Conservation (phyloP, 1,140 invertebrate species). For the Luehdorfia chinensis region DNA sequence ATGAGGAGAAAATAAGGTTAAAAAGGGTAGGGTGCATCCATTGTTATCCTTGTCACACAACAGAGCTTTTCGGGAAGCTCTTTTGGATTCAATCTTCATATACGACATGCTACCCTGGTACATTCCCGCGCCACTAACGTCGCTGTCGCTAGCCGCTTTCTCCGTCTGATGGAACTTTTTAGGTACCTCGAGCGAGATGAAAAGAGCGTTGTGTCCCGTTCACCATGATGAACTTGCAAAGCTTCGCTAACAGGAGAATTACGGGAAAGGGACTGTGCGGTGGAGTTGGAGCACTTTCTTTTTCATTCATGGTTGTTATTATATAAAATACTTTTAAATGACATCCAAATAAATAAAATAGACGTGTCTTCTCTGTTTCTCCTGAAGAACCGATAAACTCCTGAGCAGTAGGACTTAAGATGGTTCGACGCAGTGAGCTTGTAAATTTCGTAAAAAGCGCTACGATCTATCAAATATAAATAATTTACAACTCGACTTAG, state of each 20-base stretch:
- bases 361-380: no score
- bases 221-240: not conserved
- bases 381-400: no score
- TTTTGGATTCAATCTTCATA: constrained; percentile 28
- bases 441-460: no score
- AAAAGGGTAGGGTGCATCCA: constrained; percentile 27
- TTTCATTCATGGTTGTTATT: no score
- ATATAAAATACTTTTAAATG: no score
- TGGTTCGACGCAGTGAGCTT: no score
- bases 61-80: constrained; percentile 58
- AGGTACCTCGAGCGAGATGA: constrained; percentile 17
- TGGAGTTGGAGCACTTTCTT: not conserved
- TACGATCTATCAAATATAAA: no score
- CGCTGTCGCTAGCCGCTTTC: constrained; percentile 72
- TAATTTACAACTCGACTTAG: no score
- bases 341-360: constrained; percentile 4
- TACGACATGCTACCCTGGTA: constrained; percentile 62
- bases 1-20: no score
- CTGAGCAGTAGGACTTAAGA: no score
- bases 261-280: not conserved
- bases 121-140: constrained; percentile 66
- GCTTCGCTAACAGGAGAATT: constrained; percentile 26
- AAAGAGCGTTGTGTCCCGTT: constrained; percentile 1
- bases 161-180: constrained; percentile 61
- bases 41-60: constrained; percentile 44